A percentile compares a stretch with the other conserved stretches of the same genome.
Evolutionary conservation across 2,888 invertebrate species (phyloP).

Genomic region (Pegoplata infirma): DNA sequence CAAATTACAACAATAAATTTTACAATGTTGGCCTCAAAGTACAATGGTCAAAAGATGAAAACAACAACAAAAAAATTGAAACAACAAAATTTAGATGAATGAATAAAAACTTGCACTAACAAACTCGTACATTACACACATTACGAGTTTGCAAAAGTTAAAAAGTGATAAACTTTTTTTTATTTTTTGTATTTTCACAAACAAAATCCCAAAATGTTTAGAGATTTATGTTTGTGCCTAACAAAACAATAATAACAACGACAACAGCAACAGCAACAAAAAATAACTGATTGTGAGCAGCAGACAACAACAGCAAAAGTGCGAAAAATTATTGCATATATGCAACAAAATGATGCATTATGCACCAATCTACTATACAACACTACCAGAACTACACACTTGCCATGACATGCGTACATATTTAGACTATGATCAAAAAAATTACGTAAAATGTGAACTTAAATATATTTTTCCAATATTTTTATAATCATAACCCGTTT

Average conservation of each 20-base stretch:
- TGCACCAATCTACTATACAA: constrained; percentile 33
- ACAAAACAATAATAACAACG: constrained; percentile 34
- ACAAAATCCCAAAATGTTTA: constrained; percentile 41
- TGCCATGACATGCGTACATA: not conserved
- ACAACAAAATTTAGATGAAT: constrained; percentile 42
- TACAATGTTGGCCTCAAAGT: constrained; percentile 29
- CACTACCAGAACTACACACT: not conserved
- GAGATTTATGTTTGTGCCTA: constrained; percentile 57
- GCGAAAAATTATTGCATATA: constrained; percentile 56
- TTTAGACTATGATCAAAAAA: not conserved
- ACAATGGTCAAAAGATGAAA: not conserved
- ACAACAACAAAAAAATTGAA: not conserved
- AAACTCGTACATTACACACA: not conserved
- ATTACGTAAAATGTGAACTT: no score
- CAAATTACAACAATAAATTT: constrained; percentile 75
- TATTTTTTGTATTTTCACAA: constrained; percentile 1
- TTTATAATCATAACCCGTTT: no score
- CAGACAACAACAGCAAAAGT: constrained; percentile 22
- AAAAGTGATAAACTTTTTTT: constrained; percentile 43
- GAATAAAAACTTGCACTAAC: constrained; percentile 37
- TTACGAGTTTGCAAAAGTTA: no score
- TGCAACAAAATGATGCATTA: constrained; percentile 56
- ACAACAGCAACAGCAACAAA: no score
- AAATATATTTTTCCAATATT: no score
- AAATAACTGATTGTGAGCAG: constrained; percentile 25